These are phyloP conservation scores for Smutsia gigantea DNA, from an alignment of 2,797 vertebrate genomes.

Conservation along the genomic window DNA sequence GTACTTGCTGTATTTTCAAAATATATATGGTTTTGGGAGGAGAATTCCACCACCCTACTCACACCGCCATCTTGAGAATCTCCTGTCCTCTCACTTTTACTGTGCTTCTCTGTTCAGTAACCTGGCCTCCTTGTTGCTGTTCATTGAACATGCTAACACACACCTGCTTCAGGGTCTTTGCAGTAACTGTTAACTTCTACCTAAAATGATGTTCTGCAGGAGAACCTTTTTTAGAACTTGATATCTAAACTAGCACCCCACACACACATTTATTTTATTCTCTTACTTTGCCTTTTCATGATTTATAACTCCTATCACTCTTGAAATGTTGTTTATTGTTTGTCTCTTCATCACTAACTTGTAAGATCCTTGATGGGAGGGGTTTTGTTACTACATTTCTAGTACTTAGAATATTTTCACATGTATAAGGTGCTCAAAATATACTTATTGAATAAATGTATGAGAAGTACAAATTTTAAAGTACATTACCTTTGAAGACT, in stretches of 20 bases:
- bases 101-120: neutral
- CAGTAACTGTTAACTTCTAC: neutral
- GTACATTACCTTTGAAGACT: neutral
- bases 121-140: neutral
- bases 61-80: too few species aligned
- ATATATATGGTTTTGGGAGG: too few species aligned
- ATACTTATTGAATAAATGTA: neutral
- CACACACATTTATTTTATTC: neutral
- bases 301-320: neutral
- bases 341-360: neutral
- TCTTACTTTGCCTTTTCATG: neutral
- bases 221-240: neutral
- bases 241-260: neutral
- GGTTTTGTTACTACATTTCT: neutral
- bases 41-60: too few species aligned
- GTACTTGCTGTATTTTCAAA: too few species aligned
- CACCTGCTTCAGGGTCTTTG: neutral
- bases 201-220: neutral
- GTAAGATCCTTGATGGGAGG: neutral
- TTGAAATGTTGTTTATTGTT: neutral
- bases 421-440: neutral
- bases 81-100: neutral
- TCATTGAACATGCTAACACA: neutral
- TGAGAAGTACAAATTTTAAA: slow-evolving; percentile 16
- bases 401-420: slow-evolving; percentile 9